phyloP scores from a whole-genome alignment of 2,888 invertebrate species.

The Clusia tigrina region DNA sequence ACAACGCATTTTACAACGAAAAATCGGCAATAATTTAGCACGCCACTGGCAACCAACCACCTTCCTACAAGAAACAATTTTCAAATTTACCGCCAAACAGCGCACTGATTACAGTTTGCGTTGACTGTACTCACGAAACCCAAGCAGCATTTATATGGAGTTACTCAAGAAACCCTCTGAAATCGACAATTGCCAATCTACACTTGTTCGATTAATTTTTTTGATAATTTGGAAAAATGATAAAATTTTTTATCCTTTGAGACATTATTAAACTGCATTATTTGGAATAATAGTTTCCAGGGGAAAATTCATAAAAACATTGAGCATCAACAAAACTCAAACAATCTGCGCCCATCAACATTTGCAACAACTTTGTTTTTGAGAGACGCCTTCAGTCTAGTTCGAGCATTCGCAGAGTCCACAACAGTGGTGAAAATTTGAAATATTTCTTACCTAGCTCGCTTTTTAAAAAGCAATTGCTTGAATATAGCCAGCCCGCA shows the following conservation, averaged over 20 bases:
- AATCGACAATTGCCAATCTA: constrained; percentile 49
- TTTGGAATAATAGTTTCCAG: constrained; percentile 39
- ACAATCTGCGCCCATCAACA: constrained; percentile 76
- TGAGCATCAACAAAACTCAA: constrained; percentile 46
- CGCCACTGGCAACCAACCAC: constrained; percentile 31
- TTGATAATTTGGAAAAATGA: constrained; percentile 39
- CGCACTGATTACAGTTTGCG: constrained; percentile 49
- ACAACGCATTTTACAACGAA: too few relatives aligned
- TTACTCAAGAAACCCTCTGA: constrained; percentile 77
- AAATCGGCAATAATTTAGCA: too few relatives aligned
- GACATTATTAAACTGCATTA: constrained; percentile 7
- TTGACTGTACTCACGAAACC: constrained; percentile 61
- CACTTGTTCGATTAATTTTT: constrained; percentile 52
- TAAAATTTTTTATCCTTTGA: constrained; percentile 25
- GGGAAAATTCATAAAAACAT: constrained; percentile 44
- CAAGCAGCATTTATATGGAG: constrained; percentile 63
- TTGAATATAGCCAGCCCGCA: not conserved
- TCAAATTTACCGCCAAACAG: constrained; percentile 65
- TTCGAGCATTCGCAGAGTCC: constrained; percentile 68
- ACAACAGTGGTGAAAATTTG: constrained; percentile 61
- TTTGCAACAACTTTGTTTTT: constrained; percentile 74
- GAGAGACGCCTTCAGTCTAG: constrained; percentile 71
- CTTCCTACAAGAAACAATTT: constrained; percentile 50
- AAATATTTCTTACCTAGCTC: not conserved
- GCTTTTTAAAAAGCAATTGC: constrained; percentile 4